phyloP scores from a whole-genome alignment of 2,113 vertebrate genomes.

The Mesitornis unicolor region DNA sequence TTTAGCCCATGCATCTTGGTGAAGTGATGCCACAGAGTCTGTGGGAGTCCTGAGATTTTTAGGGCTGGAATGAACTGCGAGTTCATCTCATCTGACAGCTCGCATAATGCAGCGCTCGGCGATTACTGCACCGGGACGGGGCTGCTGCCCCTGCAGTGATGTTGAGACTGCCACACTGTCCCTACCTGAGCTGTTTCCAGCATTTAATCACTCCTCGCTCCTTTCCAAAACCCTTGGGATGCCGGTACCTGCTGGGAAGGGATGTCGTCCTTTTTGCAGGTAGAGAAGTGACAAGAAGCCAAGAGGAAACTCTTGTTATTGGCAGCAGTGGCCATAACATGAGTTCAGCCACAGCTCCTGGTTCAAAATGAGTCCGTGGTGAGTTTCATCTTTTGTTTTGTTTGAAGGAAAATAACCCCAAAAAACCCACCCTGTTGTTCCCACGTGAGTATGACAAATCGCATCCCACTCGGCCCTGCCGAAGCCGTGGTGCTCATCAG shows the following conservation, averaged over 20 bases:
- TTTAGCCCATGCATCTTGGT: background rate
- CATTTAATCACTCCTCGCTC: background rate
- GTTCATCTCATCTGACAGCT: background rate
- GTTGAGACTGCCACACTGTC: rapidly evolving
- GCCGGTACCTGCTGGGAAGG: background rate
- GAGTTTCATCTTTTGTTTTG: background rate
- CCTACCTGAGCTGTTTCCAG: background rate
- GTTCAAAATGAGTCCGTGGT: background rate
- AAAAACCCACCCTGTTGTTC: background rate
- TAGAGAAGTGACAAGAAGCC: background rate
- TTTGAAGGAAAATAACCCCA: background rate
- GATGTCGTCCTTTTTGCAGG: background rate
- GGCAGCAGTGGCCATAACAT: rapidly evolving
- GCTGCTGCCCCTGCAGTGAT: background rate
- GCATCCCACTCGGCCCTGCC: constrained; percentile 7
- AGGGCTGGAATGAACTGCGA: background rate
- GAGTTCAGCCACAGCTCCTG: background rate
- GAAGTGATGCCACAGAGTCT: background rate
- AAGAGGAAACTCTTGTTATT: background rate
- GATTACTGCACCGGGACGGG: background rate
- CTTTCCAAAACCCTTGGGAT: background rate
- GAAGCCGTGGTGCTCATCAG: background rate
- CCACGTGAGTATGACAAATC: constrained; percentile 30
- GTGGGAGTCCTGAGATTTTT: background rate
- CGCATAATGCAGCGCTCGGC: background rate